Base-by-base conservation (phyloP, 2,888 invertebrate species). In the Eupithecia vulgata region DNA sequence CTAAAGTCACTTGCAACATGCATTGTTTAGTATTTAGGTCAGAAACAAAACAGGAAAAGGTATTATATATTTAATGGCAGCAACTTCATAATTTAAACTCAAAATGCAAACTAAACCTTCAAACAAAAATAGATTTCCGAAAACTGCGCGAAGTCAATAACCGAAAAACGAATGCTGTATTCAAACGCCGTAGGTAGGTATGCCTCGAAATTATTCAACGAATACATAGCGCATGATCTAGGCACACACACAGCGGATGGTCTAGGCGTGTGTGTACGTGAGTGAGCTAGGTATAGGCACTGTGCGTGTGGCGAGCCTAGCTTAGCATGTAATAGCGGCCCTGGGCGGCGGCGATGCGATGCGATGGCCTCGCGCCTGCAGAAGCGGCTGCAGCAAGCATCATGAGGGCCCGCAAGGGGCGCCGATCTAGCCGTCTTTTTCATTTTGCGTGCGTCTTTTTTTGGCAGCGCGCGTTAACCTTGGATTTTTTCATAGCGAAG, bases 401-500 rank as follows among this genome's bases (percentile, higher is more conserved):
- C 88, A 85, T 85, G 88, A 90, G 90, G 89, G 87, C 88, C 89
- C 90, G 86, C 87, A 86, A 87, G 91, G 91, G 88, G 93, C 89
- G 88, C 90, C 88, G 87, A 89, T 91, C 91, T 92, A 90, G 91
- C 91, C 90, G 88, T 92, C 92, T 91, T 93, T 92, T 93, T 90
- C 88, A 92, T 93, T 92, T 92, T 91, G 94, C 91, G 92, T 92
- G 92, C 91, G 94, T 94, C 94, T 94, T 94, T 94, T 94, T 94
- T 94, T 93, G 94, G 94, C 94, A 93, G 87, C 93, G 93, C 92
- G 92, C 89, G 91, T 90, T 94, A 93, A 93, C 94, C 94, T 94
- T 94, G 94, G 91, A 90, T 91, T 94, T 94, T 91, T 91, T 91
- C 93, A 93, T 92, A 93, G 91, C 91, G 89, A 91, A 92, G 92